Base-by-base conservation (phyloP, 2,888 invertebrate genomes). In the Resseliella maxima region DNA sequence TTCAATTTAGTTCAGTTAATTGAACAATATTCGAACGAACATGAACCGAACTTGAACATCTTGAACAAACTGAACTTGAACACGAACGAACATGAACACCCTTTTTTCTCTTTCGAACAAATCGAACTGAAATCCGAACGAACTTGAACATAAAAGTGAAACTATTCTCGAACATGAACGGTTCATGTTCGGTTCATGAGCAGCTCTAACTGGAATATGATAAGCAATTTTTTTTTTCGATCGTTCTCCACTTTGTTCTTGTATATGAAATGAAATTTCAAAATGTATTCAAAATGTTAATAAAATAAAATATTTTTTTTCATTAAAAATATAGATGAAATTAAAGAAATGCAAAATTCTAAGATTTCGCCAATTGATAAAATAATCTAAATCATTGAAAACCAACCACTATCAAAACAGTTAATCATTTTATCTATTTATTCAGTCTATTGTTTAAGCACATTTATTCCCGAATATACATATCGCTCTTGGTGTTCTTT, bases 281-380 rank as follows among this genome's bases (percentile, higher is more conserved):
- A 31, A 27, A 31, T 10, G 1, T 50, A 18, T 41, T 41, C 41
- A 41, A 41, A 41, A 72, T 72, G 3, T 15, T 31, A 72, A 72
- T 72, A 3, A 31, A 72, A 31, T 72, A 31, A 72, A 72, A 72
- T 50, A 31, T 72, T 15, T 72, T 27, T 72, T 31, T 27, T 31
- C 31, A 24, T 6, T 5, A n/a, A 72, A n/a, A 10, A 59, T 72
- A 12, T 8, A 72, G 72, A 72, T 72, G 31, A 10, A 18, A 72
- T 72, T 35, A 72, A 72, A 35, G 72, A 72, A 72, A 72, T 72
- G 27, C 72, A 72, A 72, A 31, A 21, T n/a, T 24, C 27, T 27
- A 27, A 59, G 72, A 72, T 72, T 35, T 72, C 1, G 18, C 15
- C 18, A 12, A 5, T 72, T 72, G 31, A 72, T 72, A 72, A 10